These are phyloP conservation scores for Pachyrhynchus sulphureomaculatus DNA, from an alignment of 1,140 invertebrate species.

Conservation along the genomic window DNA sequence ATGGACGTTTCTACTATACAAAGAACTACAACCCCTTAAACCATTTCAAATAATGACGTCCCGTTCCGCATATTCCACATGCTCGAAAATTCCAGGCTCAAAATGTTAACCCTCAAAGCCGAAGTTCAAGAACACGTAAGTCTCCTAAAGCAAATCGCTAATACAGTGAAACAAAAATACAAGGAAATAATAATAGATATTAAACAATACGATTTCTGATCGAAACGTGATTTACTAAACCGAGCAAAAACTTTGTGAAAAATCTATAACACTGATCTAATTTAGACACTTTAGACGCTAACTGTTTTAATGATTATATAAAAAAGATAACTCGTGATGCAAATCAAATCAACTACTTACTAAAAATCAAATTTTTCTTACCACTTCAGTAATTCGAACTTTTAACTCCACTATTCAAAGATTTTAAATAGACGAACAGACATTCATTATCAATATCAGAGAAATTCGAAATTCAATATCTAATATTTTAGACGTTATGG, in stretches of 20 bases:
- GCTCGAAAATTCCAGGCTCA: background rate
- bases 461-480: constrained; percentile 5
- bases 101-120: background rate
- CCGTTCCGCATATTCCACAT: background rate
- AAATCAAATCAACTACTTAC: constrained; percentile 14
- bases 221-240: constrained; percentile 13
- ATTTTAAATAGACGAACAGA: constrained; percentile 21
- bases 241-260: constrained; percentile 20
- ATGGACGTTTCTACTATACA: background rate
- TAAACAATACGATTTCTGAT: constrained; percentile 10
- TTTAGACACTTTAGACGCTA: constrained; percentile 18
- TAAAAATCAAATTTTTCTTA: constrained; percentile 21
- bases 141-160: background rate
- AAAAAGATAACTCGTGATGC: constrained; percentile 21
- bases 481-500: background rate
- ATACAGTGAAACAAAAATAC: background rate
- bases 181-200: constrained; percentile 2
- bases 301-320: constrained; percentile 26
- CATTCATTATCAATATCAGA: constrained; percentile 15
- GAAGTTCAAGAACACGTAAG: background rate
- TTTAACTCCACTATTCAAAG: too few relatives aligned
- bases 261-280: constrained; percentile 26
- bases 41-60: background rate
- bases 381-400: too few relatives aligned
- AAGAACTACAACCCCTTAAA: background rate